Evolutionary conservation across 2,888 invertebrate genomes (phyloP).

Genomic region (Lissonota sp.): DNA sequence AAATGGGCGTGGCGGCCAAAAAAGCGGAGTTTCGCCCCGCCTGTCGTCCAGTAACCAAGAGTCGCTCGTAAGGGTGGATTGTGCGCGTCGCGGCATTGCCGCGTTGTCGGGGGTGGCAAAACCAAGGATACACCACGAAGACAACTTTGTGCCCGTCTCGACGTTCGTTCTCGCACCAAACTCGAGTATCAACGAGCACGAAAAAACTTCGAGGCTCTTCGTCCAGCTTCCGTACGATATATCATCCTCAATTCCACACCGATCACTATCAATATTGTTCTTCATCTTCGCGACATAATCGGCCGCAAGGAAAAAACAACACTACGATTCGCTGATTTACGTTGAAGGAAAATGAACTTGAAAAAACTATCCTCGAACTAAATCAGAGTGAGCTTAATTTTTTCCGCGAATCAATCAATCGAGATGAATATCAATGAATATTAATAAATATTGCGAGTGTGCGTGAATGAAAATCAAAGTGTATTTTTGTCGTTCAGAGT

Average conservation of each 20-base stretch:
- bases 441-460: constrained; percentile 2
- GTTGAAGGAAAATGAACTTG: neutral
- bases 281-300: no score
- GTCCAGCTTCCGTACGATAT: no score
- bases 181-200: neutral
- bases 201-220: neutral
- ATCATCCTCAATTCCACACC: no score
- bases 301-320: no score
- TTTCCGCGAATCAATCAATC: no score
- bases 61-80: constrained; percentile 53
- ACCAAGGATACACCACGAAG: constrained; percentile 12
- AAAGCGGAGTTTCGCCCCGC: constrained; percentile 69
- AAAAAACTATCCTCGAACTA: neutral
- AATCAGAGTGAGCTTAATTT: no score
- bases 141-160: neutral
- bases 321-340: no score
- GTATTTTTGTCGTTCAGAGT: constrained; percentile 11
- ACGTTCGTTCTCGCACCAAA: constrained; percentile 1
- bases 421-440: neutral
- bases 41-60: constrained; percentile 65
- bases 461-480: neutral
- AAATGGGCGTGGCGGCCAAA: constrained; percentile 72
- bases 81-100: constrained; percentile 45
- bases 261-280: no score
- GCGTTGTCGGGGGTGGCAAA: constrained; percentile 52